These are phyloP conservation scores for Chunga burmeisteri DNA, from an alignment of 2,113 vertebrate genomes.

Conservation along the genomic window DNA sequence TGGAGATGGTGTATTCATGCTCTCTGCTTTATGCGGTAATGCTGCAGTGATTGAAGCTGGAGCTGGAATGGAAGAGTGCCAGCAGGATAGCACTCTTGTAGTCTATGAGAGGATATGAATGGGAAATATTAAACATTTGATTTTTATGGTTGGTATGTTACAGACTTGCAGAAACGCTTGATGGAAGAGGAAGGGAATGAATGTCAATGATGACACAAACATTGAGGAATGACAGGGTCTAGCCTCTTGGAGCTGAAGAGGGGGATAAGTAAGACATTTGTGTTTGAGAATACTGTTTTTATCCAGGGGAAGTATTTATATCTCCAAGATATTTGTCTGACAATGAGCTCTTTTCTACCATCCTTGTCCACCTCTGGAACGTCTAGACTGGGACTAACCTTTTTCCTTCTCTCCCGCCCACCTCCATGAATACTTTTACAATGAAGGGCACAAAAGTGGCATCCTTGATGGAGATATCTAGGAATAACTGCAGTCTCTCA, in stretches of 20 bases:
- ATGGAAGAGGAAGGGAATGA: background rate
- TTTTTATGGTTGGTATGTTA: background rate
- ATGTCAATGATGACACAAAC: background rate
- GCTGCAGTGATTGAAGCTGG: background rate
- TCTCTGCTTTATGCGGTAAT: background rate
- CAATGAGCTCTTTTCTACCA: background rate
- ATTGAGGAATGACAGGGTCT: background rate
- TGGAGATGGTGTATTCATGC: background rate
- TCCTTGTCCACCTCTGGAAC: background rate
- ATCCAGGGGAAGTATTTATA: background rate
- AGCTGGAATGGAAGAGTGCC: background rate
- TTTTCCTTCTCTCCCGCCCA: background rate
- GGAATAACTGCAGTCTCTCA: background rate
- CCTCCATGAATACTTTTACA: background rate
- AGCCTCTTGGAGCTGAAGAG: background rate
- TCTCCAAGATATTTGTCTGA: background rate
- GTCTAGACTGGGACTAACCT: background rate
- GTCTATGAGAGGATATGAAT: background rate
- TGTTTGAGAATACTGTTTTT: background rate
- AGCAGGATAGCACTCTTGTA: background rate
- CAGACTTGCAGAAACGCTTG: background rate
- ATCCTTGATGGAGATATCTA: background rate
- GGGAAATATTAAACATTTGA: background rate
- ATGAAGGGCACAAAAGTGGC: background rate
- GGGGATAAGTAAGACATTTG: background rate